These are phyloP conservation scores for Clarias batrachus DNA, from an alignment of 2,113 vertebrate species.

Conservation along the genomic window DNA sequence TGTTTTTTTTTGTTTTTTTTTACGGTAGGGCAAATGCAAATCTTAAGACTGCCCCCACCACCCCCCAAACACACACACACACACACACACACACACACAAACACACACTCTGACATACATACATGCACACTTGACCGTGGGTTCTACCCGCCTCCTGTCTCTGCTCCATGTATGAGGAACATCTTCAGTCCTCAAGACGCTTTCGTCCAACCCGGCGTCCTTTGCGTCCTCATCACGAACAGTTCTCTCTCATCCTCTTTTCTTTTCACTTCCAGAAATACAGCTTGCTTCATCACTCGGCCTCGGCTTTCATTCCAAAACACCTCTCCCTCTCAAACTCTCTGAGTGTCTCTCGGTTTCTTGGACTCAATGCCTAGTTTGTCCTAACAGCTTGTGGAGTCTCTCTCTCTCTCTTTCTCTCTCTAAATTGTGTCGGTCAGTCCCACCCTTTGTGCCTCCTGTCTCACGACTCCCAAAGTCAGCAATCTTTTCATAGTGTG, in stretches of 20 bases:
- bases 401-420: slow-evolving; percentile 19
- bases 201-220: not conserved
- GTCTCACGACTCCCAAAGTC: slow-evolving; percentile 39
- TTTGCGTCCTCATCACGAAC: not conserved
- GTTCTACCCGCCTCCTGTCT: slow-evolving; percentile 19
- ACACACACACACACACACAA: slow-evolving; percentile 44
- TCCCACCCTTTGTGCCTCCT: slow-evolving; percentile 47
- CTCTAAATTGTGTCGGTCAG: slow-evolving; percentile 26
- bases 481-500: slow-evolving; percentile 38
- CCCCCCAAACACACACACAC: slow-evolving; percentile 41
- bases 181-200: slow-evolving; percentile 8
- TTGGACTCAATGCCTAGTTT: slow-evolving; percentile 27
- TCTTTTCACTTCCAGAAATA: not conserved
- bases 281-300: not conserved
- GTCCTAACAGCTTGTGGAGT: slow-evolving; percentile 16
- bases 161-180: slow-evolving; percentile 19
- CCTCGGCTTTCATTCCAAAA: not conserved
- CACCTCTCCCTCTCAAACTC: slow-evolving; percentile 19
- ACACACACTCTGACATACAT: slow-evolving; percentile 34
- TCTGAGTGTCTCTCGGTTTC: slow-evolving; percentile 11
- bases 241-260: not conserved
- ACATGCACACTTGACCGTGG: slow-evolving; percentile 30
- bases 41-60: slow-evolving; percentile 18
- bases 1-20: slow-evolving; percentile 39
- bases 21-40: slow-evolving; percentile 57